Conservation (phyloP, 2,888 invertebrate species). For the Magallana nippona region DNA sequence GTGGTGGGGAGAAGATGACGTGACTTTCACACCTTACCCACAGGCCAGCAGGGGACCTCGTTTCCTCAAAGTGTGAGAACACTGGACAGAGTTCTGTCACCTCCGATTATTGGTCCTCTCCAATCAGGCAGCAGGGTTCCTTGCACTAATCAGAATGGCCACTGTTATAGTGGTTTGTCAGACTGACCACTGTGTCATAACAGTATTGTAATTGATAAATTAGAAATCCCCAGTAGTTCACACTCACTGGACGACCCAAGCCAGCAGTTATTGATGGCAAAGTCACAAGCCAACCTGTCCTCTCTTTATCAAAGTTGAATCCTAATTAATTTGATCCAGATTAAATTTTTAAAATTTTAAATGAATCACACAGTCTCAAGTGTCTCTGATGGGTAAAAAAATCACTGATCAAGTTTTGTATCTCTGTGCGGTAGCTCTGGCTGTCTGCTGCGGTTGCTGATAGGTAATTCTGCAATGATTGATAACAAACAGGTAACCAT, state of each 20-base stretch:
- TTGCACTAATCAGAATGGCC: not conserved
- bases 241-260: not conserved
- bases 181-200: slow-evolving; percentile 17
- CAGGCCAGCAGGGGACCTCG: not conserved
- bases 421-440: not conserved
- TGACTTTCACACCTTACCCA: slow-evolving; percentile 27
- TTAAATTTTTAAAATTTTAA: no score
- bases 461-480: slow-evolving; percentile 31
- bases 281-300: not conserved
- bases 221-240: slow-evolving; percentile 13
- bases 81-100: not conserved
- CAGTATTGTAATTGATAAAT: slow-evolving; percentile 12
- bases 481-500: slow-evolving; percentile 32
- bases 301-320: no score
- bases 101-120: not conserved
- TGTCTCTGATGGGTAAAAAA: no score
- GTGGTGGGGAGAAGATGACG: no score
- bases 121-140: not conserved
- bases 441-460: slow-evolving; percentile 30
- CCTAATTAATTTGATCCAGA: no score
- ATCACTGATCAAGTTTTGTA: not conserved
- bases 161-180: not conserved
- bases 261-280: not conserved
- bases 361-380: no score
- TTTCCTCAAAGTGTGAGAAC: not conserved